A percentile compares a stretch with the other conserved stretches of the same genome.
These are phyloP conservation scores for Heteromyza rotundicornis DNA, from an alignment of 2,888 invertebrate species.

Conservation along the genomic window DNA sequence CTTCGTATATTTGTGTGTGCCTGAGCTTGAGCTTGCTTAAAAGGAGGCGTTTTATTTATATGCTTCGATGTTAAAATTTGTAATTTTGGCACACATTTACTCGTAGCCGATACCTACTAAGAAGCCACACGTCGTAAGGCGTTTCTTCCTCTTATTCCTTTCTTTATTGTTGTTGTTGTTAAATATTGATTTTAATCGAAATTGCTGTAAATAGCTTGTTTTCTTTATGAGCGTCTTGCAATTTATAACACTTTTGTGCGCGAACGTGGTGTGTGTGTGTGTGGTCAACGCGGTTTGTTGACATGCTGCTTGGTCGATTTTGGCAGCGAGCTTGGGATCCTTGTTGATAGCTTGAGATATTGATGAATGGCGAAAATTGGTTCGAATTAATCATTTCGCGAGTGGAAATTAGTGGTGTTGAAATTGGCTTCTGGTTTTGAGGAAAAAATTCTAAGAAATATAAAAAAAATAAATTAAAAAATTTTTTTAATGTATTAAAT, in stretches of 20 bases:
- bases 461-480: slow-evolving; percentile 11
- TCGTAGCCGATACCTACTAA: neutral
- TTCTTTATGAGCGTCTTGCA: slow-evolving; percentile 18
- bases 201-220: slow-evolving; percentile 50
- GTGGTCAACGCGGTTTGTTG: neutral
- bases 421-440: neutral
- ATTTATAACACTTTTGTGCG: slow-evolving; percentile 1
- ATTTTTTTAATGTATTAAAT: no score
- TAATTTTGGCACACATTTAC: slow-evolving; percentile 38
- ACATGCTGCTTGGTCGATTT: neutral
- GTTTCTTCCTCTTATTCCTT: neutral
- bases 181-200: slow-evolving; percentile 60
- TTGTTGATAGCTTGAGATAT: neutral
- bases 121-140: slow-evolving; percentile 8
- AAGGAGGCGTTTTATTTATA: slow-evolving; percentile 47
- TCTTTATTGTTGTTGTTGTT: slow-evolving; percentile 26
- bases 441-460: no score
- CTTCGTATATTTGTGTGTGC: slow-evolving; percentile 16
- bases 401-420: slow-evolving; percentile 21
- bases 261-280: neutral
- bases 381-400: slow-evolving; percentile 21
- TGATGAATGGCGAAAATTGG: neutral
- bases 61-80: slow-evolving; percentile 47
- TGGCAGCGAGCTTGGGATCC: no score
- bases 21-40: slow-evolving; percentile 1